These are phyloP conservation scores for Aix galericulata DNA, from an alignment of 2,113 vertebrate species.

Conservation along the genomic window DNA sequence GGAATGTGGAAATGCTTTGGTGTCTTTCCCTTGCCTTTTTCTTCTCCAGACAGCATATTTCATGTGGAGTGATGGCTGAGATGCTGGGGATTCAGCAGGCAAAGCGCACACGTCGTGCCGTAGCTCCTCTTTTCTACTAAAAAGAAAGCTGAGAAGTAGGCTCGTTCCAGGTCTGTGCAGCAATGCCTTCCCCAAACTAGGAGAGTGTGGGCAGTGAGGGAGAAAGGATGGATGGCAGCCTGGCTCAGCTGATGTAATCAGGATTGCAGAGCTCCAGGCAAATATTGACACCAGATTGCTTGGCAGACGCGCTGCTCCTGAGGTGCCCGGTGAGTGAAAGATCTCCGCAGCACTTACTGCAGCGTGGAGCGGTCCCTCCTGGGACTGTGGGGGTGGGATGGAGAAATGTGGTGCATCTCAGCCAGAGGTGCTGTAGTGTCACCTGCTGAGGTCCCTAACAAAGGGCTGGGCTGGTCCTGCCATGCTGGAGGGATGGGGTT, in stretches of 20 bases:
- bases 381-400: constrained; percentile 43
- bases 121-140: background rate
- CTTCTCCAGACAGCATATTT: background rate
- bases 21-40: background rate
- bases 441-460: fast-evolving
- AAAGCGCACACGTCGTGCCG: background rate
- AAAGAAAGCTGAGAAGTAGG: constrained; percentile 14
- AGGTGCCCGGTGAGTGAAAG: constrained; percentile 56
- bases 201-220: background rate
- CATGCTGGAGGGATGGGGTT: background rate
- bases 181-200: background rate
- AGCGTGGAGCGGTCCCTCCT: constrained; percentile 27
- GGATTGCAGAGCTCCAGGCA: constrained; percentile 66
- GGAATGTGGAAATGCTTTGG: background rate
- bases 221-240: background rate
- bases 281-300: constrained; percentile 72
- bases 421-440: background rate
- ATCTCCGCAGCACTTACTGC: constrained; percentile 2
- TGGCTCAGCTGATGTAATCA: constrained; percentile 29
- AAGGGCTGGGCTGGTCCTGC: background rate
- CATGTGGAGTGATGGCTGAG: background rate
- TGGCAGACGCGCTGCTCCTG: constrained; percentile 54
- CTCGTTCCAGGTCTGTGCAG: constrained; percentile 39
- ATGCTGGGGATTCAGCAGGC: background rate
- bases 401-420: background rate